These are phyloP conservation scores for Argyresthia albistria DNA, from an alignment of 2,888 invertebrate species.

Conservation along the genomic window DNA sequence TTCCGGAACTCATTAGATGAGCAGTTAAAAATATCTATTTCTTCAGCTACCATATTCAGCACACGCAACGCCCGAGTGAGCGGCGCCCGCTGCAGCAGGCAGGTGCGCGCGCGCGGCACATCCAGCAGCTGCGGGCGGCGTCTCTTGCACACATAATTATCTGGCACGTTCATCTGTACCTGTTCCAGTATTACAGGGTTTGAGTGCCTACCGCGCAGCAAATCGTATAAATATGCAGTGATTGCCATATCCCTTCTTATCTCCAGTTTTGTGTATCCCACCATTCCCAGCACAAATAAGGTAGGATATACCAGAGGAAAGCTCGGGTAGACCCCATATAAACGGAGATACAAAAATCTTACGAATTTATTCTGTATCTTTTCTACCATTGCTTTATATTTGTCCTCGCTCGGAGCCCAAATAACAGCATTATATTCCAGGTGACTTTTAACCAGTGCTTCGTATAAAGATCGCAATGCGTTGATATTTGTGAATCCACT, in stretches of 20 bases:
- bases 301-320: background rate
- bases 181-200: background rate
- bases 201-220: background rate
- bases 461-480: conserved; percentile 5
- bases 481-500: too few relatives aligned
- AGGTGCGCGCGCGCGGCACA: background rate
- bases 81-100: background rate
- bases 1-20: background rate
- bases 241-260: background rate
- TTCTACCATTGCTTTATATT: conserved; percentile 2
- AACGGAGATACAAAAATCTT: background rate
- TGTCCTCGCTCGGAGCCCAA: conserved; percentile 10
- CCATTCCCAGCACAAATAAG: background rate
- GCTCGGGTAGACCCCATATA: background rate
- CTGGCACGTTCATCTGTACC: background rate
- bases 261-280: background rate
- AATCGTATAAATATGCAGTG: background rate
- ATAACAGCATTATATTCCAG: conserved; percentile 1
- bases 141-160: background rate
- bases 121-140: background rate
- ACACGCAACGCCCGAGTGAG: background rate
- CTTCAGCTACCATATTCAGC: background rate
- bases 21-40: background rate
- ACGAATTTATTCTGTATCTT: conserved; percentile 1
- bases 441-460: conserved; percentile 2